Evolutionary conservation across 1,140 invertebrate genomes (phyloP).

Genomic region (Drosophila neocordata): DNA sequence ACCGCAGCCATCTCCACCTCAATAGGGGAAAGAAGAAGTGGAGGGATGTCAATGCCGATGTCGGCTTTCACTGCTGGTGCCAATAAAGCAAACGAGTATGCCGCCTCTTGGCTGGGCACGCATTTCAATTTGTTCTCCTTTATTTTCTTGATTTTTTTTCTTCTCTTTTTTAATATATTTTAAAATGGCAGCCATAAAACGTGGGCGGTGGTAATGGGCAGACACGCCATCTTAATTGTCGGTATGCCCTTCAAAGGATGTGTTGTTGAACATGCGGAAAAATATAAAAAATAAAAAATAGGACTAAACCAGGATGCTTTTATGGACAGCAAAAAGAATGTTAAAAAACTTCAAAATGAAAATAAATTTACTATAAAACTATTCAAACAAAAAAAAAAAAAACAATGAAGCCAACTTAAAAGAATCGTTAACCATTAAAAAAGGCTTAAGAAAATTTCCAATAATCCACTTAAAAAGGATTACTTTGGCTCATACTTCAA

Average conservation of each 20-base stretch:
- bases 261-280: background rate
- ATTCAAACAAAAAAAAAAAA: too few species aligned
- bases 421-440: too few species aligned
- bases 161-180: slow-evolving; percentile 62
- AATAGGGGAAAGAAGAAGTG: background rate
- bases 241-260: slow-evolving; percentile 1
- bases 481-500: too few species aligned
- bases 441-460: too few species aligned
- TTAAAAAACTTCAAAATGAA: too few species aligned
- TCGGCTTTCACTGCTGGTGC: slow-evolving; percentile 50
- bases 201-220: slow-evolving; percentile 37
- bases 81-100: slow-evolving; percentile 62
- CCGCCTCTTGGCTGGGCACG: slow-evolving; percentile 51
- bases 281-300: background rate
- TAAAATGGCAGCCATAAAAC: slow-evolving; percentile 62
- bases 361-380: too few species aligned
- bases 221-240: slow-evolving; percentile 48
- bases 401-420: too few species aligned
- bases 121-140: slow-evolving; percentile 52
- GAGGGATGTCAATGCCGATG: slow-evolving; percentile 34
- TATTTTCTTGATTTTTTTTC: background rate
- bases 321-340: too few species aligned
- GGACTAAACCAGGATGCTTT: background rate
- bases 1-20: slow-evolving; percentile 35
- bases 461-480: too few species aligned